A percentile compares a stretch with the other conserved stretches of the same genome.
Conservation (phyloP, 2,888 invertebrate species). For the Timema cristinae region DNA sequence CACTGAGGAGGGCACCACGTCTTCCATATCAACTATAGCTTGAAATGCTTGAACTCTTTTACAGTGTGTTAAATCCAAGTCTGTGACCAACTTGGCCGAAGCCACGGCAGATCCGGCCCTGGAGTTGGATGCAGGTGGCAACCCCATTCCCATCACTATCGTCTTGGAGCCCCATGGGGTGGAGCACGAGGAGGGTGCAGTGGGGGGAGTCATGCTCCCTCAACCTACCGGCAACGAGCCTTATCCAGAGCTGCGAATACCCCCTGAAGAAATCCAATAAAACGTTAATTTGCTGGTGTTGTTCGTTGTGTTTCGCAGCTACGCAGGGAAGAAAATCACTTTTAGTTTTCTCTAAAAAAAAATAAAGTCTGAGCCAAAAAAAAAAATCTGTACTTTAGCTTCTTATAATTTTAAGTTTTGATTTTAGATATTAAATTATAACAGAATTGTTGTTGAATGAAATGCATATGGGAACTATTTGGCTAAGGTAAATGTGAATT, state of each 20-base stretch:
- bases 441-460: too few relatives aligned
- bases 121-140: conserved; percentile 60
- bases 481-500: too few relatives aligned
- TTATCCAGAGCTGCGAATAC: conserved; percentile 29
- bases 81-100: conserved; percentile 93
- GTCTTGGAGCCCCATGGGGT: conserved; percentile 17
- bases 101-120: conserved; percentile 87
- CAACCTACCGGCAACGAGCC: conserved; percentile 31
- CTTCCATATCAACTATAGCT: too few relatives aligned
- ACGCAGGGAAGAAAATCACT: too few relatives aligned
- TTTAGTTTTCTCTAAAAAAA: too few relatives aligned
- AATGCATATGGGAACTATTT: too few relatives aligned
- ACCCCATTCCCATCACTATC: conserved; percentile 39
- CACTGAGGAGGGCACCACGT: too few relatives aligned
- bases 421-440: too few relatives aligned
- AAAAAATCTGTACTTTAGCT: too few relatives aligned
- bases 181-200: conserved; percentile 32
- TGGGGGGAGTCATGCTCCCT: conserved; percentile 29
- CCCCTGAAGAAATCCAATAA: conserved; percentile 30
- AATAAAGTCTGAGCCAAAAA: too few relatives aligned
- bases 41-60: conserved; percentile 22
- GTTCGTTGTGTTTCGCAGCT: not conserved
- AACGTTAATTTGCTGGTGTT: not conserved
- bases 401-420: too few relatives aligned
- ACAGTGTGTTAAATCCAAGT: conserved; percentile 96